Conservation (phyloP, 1,140 invertebrate genomes). For the Trichoplusia ni region DNA sequence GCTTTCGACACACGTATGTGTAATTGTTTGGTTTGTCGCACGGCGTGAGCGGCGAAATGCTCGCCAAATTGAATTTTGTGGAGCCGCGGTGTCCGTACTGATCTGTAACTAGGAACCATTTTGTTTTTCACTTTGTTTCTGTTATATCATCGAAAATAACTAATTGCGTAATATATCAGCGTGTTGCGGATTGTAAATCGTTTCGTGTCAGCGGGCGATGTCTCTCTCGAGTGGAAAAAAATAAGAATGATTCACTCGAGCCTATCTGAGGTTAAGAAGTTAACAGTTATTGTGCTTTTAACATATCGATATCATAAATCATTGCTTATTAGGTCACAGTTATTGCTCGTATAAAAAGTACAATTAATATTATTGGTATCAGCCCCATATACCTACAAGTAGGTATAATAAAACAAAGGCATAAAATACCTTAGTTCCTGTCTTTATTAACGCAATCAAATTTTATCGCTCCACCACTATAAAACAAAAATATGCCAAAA, state of each 20-base stretch:
- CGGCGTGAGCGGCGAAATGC: constrained; percentile 58
- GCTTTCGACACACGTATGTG: constrained; percentile 74
- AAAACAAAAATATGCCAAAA: constrained; percentile 4
- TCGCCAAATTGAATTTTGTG: constrained; percentile 76
- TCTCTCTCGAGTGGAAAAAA: constrained; percentile 30
- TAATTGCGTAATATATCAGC: constrained; percentile 32
- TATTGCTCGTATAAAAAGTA: constrained; percentile 20
- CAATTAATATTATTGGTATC: constrained; percentile 12
- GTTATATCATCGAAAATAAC: constrained; percentile 17
- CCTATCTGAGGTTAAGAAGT: constrained; percentile 31
- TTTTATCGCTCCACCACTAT: neutral
- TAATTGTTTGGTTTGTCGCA: constrained; percentile 79
- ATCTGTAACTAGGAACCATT: constrained; percentile 55
- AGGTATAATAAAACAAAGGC: constrained; percentile 18
- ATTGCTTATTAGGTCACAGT: constrained; percentile 26
- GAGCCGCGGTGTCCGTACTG: constrained; percentile 49
- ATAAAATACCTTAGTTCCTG: neutral
- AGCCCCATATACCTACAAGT: constrained; percentile 3
- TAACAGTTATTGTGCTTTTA: constrained; percentile 35
- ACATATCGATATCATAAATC: constrained; percentile 33
- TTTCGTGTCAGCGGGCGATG: constrained; percentile 21
- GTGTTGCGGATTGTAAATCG: constrained; percentile 18
- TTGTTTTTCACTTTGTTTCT: constrained; percentile 27
- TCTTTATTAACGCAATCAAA: constrained; percentile 5
- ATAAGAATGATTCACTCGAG: constrained; percentile 18